These are phyloP conservation scores for Cyprinodon diabolis DNA, from an alignment of 2,797 vertebrate genomes.

Conservation along the genomic window DNA sequence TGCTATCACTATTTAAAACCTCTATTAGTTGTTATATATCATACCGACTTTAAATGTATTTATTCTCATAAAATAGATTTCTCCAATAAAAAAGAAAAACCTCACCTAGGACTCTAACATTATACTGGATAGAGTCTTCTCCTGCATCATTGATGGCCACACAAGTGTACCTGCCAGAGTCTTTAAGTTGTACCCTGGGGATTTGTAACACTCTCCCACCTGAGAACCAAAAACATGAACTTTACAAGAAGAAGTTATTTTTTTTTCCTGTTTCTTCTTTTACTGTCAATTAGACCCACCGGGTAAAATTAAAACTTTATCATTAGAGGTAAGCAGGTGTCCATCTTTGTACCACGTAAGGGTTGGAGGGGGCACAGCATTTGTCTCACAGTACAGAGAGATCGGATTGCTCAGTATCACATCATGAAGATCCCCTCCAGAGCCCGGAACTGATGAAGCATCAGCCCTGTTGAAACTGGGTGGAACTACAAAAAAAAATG, in stretches of 20 bases:
- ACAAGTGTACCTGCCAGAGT: conserved; percentile 90
- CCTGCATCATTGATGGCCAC: conserved; percentile 95
- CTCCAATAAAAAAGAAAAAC: conserved; percentile 15
- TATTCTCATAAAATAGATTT: no score
- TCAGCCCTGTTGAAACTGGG: conserved; percentile 87
- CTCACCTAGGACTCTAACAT: conserved; percentile 90
- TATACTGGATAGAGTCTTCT: conserved; percentile 93
- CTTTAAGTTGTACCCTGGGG: conserved; percentile 82
- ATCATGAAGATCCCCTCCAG: conserved; percentile 77
- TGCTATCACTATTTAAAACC: not conserved
- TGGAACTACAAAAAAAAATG: conserved; percentile 82
- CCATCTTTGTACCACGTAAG: conserved; percentile 97
- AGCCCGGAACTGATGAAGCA: conserved; percentile 63
- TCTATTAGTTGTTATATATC: not conserved
- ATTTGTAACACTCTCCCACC: conserved; percentile 93
- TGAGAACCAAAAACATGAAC: conserved; percentile 53
- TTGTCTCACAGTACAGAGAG: conserved; percentile 95
- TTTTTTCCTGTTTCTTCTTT: not conserved
- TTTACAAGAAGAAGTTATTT: not conserved
- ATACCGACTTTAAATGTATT: no score
- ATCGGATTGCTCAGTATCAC: conserved; percentile 93
- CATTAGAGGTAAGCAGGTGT: conserved; percentile 82
- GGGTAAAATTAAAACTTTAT: conserved; percentile 89
- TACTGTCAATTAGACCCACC: conserved; percentile 73
- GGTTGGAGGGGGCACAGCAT: conserved; percentile 91